Base-by-base conservation (phyloP, 2,113 vertebrate species). In the Cyprinodon variegatus region DNA sequence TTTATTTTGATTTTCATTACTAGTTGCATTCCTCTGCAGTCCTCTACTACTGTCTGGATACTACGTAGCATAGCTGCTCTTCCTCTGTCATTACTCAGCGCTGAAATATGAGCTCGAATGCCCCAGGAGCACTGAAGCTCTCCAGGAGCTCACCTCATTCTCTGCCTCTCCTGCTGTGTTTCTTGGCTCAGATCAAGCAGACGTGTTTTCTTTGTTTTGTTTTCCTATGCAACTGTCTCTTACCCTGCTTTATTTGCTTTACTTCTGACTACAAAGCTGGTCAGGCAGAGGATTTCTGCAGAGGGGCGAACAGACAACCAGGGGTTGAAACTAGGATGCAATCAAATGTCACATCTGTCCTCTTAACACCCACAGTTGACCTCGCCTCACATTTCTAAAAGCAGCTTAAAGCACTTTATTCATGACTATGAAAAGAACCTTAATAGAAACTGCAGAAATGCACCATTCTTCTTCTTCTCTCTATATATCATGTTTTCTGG, bases 31-130 rank as follows among this genome's bases (percentile, higher is more conserved):
- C 57, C 41, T 78, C 72, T 9, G 79, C 57, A 79, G 50, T 14
- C 61, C 79, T 76, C 72, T 72, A 3, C 72, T 74, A 3, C 78
- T 48, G 46, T 82, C 78, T 71, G 78, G 75, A 69, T 85, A 29
- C 45, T 82, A 59, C 69, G 67, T 37, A 53, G 65, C 61, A 60
- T 81, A 29, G 29, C 29, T 29, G 29, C 72, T 74, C 81, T 74
- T n/a, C 40, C 68, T 78, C 76, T 37, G 78, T 63, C 87, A 74
- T 89, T 89, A 86, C 84, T 88, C 88, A 65, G 82, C 76, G 65
- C 70, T 72, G 77, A 89, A 90, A 85, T 83, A 89, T 88, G 86
- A 88, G 87, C 79, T 81, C 65, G 79, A 89, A 63, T 61, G 78
- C 79, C 80, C 61, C 70, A 11, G 87, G 83, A 85, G 85, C 53